Percentiles rank a stretch among this genome's conserved stretches.
phyloP scores from a whole-genome alignment of 2,888 invertebrate species.

The Sabatieria punctata region DNA sequence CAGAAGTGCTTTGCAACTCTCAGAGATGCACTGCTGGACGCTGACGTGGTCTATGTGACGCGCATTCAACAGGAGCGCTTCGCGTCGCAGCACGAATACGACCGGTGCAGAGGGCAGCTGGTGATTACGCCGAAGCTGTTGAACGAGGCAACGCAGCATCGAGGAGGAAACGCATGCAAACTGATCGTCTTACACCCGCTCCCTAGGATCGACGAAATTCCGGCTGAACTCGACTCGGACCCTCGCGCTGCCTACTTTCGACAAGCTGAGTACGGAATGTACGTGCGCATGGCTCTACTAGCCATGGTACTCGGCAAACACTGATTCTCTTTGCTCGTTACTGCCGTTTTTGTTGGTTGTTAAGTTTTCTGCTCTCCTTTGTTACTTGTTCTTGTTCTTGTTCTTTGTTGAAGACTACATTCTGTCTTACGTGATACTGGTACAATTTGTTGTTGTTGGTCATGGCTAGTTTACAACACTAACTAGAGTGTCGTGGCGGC shows the following conservation, averaged over 20 bases:
- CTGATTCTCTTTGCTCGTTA: too few species aligned
- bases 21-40: slow-evolving; percentile 70
- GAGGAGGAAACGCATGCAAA: slow-evolving; percentile 39
- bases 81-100: slow-evolving; percentile 59
- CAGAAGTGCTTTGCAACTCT: slow-evolving; percentile 37
- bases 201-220: slow-evolving; percentile 84
- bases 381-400: too few species aligned
- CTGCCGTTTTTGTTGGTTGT: too few species aligned
- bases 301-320: slow-evolving; percentile 67
- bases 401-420: too few species aligned
- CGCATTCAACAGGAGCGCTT: slow-evolving; percentile 90
- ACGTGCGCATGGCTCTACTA: slow-evolving; percentile 88
- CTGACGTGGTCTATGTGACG: slow-evolving; percentile 96
- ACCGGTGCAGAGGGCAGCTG: slow-evolving; percentile 63
- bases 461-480: too few species aligned
- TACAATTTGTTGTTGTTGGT: too few species aligned
- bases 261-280: slow-evolving; percentile 94
- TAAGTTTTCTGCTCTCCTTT: too few species aligned
- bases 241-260: slow-evolving; percentile 94
- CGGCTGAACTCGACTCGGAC: slow-evolving; percentile 81
- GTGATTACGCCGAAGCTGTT: slow-evolving; percentile 85
- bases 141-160: slow-evolving; percentile 60
- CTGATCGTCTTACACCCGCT: slow-evolving; percentile 96
- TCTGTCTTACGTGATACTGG: too few species aligned
- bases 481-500: too few species aligned